phyloP scores from a whole-genome alignment of 1,140 invertebrate genomes.

The Ips typographus region DNA sequence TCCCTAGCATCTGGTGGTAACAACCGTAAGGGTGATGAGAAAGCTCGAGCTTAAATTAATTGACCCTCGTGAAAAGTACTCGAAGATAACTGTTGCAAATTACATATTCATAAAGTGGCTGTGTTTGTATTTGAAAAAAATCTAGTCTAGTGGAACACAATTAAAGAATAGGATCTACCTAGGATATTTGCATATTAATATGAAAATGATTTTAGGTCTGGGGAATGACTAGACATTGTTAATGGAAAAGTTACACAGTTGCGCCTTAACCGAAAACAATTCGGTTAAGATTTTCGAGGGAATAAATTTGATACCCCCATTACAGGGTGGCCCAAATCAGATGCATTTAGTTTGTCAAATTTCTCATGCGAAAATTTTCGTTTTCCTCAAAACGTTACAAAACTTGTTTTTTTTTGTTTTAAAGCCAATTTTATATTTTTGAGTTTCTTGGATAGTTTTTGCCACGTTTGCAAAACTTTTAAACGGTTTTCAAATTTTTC shows the following conservation, averaged over 20 bases:
- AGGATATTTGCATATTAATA: conserved; percentile 38
- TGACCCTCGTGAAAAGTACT: conserved; percentile 33
- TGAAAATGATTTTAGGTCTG: conserved; percentile 34
- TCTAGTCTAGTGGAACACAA: conserved; percentile 14
- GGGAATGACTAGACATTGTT: conserved; percentile 28
- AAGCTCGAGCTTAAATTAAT: conserved; percentile 25
- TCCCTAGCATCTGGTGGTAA: not conserved
- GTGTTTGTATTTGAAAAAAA: conserved; percentile 31
- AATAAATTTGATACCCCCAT: not conserved
- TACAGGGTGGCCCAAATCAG: too few species aligned
- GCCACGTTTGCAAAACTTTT: too few species aligned
- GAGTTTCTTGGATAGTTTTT: too few species aligned
- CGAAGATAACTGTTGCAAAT: conserved; percentile 36
- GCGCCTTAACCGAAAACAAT: conserved; percentile 17
- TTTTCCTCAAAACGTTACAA: too few species aligned
- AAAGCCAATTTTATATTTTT: too few species aligned
- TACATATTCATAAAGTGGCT: conserved; percentile 37
- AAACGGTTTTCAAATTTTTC: too few species aligned
- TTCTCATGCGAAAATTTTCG: too few species aligned
- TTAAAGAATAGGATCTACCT: conserved; percentile 25
- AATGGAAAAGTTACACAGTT: conserved; percentile 16
- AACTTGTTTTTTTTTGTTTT: too few species aligned
- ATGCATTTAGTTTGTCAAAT: too few species aligned
- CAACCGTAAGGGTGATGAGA: too few species aligned
- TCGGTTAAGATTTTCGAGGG: conserved; percentile 23